These are phyloP conservation scores for Eptesicus fuscus DNA, from an alignment of 2,113 vertebrate species.

Conservation along the genomic window DNA sequence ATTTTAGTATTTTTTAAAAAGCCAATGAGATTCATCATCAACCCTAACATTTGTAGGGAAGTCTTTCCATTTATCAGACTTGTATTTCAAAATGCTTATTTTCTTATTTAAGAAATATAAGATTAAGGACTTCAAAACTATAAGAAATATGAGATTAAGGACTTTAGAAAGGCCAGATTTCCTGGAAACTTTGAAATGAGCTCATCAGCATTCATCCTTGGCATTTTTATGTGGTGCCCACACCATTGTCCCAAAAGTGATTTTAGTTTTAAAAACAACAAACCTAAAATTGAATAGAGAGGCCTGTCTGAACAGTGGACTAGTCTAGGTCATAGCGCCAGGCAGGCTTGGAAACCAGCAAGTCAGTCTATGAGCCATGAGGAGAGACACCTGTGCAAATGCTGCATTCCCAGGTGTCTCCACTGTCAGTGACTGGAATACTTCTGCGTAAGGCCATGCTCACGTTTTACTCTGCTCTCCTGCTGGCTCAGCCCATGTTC, in stretches of 20 bases:
- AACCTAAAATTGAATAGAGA: background rate
- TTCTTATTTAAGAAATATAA: background rate
- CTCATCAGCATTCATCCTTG: background rate
- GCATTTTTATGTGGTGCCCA: background rate
- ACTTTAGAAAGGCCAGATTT: background rate
- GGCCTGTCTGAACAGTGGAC: background rate
- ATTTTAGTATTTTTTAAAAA: background rate
- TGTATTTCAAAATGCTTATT: background rate
- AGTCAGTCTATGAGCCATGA: background rate
- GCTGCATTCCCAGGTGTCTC: slow-evolving; percentile 48
- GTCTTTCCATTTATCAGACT: background rate
- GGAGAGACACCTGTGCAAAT: slow-evolving; percentile 48
- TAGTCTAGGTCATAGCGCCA: background rate
- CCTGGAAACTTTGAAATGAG: background rate
- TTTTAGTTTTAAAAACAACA: slow-evolving; percentile 6
- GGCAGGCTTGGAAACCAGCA: background rate
- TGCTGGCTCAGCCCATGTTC: slow-evolving; percentile 61
- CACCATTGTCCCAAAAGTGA: background rate
- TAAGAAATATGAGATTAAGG: background rate
- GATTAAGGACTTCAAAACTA: background rate
- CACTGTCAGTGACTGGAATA: slow-evolving; percentile 70
- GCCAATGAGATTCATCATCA: background rate
- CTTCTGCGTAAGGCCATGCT: background rate
- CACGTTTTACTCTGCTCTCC: background rate
- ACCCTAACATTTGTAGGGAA: background rate